A percentile compares a stretch with the other conserved stretches of the same genome.
These are phyloP conservation scores for Drosophila tropicalis DNA, from an alignment of 1,140 invertebrate genomes.

Conservation along the genomic window DNA sequence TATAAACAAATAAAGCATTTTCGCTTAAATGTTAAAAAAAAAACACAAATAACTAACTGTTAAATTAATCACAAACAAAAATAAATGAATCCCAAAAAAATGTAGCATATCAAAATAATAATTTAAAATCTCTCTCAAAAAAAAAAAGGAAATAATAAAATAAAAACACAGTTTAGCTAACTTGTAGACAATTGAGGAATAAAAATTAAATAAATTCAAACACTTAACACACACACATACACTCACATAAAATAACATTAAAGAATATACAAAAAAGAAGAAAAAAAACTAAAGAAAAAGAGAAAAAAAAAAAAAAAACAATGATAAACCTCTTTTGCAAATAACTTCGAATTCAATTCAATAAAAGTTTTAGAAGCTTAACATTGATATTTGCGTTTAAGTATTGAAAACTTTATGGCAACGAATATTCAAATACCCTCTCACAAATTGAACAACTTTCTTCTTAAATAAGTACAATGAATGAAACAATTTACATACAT, in stretches of 20 bases:
- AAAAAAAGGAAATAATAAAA: slow-evolving; percentile 36
- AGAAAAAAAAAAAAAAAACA: slow-evolving; percentile 56
- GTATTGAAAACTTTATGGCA: not conserved
- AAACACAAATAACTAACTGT: slow-evolving; percentile 52
- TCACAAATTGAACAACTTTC: not conserved
- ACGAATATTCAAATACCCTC: not conserved
- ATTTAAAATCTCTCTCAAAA: slow-evolving; percentile 33
- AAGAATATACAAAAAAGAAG: slow-evolving; percentile 51
- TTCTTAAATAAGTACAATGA: too few species aligned
- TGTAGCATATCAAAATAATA: slow-evolving; percentile 77
- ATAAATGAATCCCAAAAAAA: slow-evolving; percentile 34
- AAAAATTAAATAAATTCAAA: slow-evolving; percentile 25
- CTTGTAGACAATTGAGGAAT: slow-evolving; percentile 53
- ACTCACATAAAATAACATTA: slow-evolving; percentile 25
- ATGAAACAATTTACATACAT: too few species aligned
- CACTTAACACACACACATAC: slow-evolving; percentile 10
- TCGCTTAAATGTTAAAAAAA: slow-evolving; percentile 64
- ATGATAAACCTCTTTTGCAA: slow-evolving; percentile 71
- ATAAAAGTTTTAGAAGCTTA: slow-evolving; percentile 82
- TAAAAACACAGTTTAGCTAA: slow-evolving; percentile 61
- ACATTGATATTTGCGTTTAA: slow-evolving; percentile 14
- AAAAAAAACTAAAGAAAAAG: slow-evolving; percentile 35
- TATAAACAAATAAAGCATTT: slow-evolving; percentile 47
- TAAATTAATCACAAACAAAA: slow-evolving; percentile 67
- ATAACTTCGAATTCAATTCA: slow-evolving; percentile 81